Conservation (phyloP, 2,888 invertebrate genomes). For the Synanthedon andrenaeformis region DNA sequence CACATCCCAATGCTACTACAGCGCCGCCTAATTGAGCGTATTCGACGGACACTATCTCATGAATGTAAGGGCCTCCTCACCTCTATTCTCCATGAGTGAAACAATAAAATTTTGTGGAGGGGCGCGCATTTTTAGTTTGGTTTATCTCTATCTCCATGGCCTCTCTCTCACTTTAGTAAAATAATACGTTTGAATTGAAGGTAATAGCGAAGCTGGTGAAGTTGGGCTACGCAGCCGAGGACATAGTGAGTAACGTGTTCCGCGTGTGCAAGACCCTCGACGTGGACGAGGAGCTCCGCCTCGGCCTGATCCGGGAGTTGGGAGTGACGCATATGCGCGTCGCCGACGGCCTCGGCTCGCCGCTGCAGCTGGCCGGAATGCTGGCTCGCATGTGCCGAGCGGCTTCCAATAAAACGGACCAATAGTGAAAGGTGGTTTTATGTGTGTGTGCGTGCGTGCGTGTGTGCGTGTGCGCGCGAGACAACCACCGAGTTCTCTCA, state of each 20-base stretch:
- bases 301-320: slow-evolving; percentile 91
- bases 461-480: no score
- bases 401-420: slow-evolving; percentile 15
- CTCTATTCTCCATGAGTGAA: no score
- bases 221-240: slow-evolving; percentile 96
- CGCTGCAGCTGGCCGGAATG: slow-evolving; percentile 92
- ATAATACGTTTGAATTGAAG: slow-evolving; percentile 27
- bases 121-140: no score
- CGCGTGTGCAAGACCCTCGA: slow-evolving; percentile 90
- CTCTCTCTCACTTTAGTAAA: no score
- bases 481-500: no score
- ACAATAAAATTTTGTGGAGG: no score
- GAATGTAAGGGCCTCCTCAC: no score
- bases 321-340: slow-evolving; percentile 91
- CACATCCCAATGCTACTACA: no score
- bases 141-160: background rate
- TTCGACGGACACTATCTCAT: no score
- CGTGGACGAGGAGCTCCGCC: slow-evolving; percentile 83
- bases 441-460: background rate
- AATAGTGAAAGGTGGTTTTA: slow-evolving; percentile 12
- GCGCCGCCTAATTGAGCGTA: no score
- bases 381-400: slow-evolving; percentile 83
- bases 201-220: slow-evolving; percentile 90
- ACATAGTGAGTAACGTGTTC: slow-evolving; percentile 95
- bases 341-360: slow-evolving; percentile 86